These are phyloP conservation scores for Cordilura impudica DNA, from an alignment of 2,888 invertebrate species.

Conservation along the genomic window DNA sequence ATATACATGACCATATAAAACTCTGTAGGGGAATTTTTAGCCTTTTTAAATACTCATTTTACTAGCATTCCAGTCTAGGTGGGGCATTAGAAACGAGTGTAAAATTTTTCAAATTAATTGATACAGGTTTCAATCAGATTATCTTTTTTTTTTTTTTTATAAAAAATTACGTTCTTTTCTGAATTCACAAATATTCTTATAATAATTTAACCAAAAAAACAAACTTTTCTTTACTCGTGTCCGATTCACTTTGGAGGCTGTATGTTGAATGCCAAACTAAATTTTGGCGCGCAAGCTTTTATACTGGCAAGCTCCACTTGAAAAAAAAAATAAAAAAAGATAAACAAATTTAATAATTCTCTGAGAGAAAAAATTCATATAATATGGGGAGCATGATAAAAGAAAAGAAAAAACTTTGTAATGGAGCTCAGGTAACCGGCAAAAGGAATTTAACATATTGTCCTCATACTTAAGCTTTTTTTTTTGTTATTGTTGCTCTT, in stretches of 20 bases:
- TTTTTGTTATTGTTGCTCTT: slow-evolving; percentile 24
- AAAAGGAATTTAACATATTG: slow-evolving; percentile 49
- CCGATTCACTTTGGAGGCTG: slow-evolving; percentile 55
- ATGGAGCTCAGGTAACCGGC: slow-evolving; percentile 57
- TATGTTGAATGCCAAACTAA: slow-evolving; percentile 60
- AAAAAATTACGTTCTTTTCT: not conserved
- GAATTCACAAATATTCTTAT: not conserved
- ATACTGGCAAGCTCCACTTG: slow-evolving; percentile 67
- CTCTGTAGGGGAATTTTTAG: not conserved
- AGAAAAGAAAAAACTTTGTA: not conserved
- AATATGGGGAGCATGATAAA: slow-evolving; percentile 22
- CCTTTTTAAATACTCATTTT: not conserved
- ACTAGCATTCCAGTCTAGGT: not conserved
- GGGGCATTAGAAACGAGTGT: not conserved
- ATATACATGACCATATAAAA: not conserved
- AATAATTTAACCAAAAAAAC: no score
- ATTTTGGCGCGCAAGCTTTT: slow-evolving; percentile 75
- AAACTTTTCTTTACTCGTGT: not conserved
- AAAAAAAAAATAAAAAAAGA: slow-evolving; percentile 40
- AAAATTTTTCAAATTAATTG: not conserved
- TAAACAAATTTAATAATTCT: slow-evolving; percentile 38
- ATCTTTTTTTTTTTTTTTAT: not conserved
- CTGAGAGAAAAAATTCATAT: slow-evolving; percentile 27
- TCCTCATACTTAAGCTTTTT: slow-evolving; percentile 34
- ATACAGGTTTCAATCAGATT: not conserved